Base-by-base conservation (phyloP, 2,797 vertebrate species). In the Hafferia zeledoni region DNA sequence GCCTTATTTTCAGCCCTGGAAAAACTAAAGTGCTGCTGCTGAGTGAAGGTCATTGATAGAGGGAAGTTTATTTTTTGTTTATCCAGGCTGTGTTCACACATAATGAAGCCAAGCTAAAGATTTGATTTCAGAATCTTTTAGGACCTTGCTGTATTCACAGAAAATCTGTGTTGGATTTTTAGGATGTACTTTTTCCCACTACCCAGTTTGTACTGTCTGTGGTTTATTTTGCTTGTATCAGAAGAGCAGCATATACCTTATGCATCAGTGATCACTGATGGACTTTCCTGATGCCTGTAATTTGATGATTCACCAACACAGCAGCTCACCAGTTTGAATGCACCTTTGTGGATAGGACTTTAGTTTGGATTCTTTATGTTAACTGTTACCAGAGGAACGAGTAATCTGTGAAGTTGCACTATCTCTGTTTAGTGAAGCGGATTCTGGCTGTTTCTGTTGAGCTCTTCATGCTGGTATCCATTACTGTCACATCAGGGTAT, bases 41-140 rank as follows among this genome's bases (percentile, higher is more conserved):
- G 89, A 91, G 63, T 83, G 89, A 93, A 95, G 93, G 83, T 92
- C 93, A 53, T 77, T 75, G 84, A 85, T 85, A 95, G 24, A 69
- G 56, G 55, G 68, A 89, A 67, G 27, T 82, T 93, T 93, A 63
- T 80, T 91, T 81, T 87, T 89, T 93, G 52, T 94, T 96, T 86
- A 76, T 81, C 67, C 87, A 89, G 57, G 59, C 37, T 83, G 39
- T 81, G 70, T 90, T 94, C 93, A 87, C 68, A 85, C 70, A 39
- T 92, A 83, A 74, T 33, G 83, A 93, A 87, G 65, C 77, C 64
- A 81, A 84, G 31, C 57, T 90, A 52, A 88, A 81, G 82, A 83
- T 60, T 44, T 55, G 82, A 83, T 60, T 44, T 55, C 53, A 53
- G 49, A 59, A 83, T 77, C 47, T 83, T 71, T 81, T 78, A 69